A percentile compares a stretch with the other conserved stretches of the same genome.
Evolutionary conservation across 35 echinoderm and acorn worm genomes (phyloP).

Genomic region (Lytechinus pictus): DNA sequence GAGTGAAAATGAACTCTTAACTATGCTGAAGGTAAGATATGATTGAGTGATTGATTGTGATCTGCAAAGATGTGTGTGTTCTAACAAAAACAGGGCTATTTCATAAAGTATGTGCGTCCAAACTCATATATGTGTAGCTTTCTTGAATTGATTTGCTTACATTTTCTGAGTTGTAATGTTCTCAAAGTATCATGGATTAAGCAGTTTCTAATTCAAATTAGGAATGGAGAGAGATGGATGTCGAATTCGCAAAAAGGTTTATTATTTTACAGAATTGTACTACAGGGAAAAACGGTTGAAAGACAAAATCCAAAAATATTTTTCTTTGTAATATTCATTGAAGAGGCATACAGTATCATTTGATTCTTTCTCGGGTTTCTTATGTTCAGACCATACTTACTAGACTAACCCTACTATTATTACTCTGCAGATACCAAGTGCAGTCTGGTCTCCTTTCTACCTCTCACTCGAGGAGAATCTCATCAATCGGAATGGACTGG

Average conservation of each 20-base stretch:
- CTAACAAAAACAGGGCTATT: no score
- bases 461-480: slow-evolving; percentile 92
- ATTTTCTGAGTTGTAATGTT: background rate
- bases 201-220: background rate
- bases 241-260: no score
- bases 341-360: no score
- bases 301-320: no score
- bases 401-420: background rate
- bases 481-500: slow-evolving; percentile 86
- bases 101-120: no score
- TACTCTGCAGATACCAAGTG: slow-evolving; percentile 61
- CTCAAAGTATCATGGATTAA: background rate
- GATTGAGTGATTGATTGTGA: background rate
- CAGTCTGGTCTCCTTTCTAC: slow-evolving; percentile 90
- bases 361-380: no score
- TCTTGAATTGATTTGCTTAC: no score
- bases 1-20: slow-evolving; percentile 82
- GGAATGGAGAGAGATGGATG: background rate
- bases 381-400: no score
- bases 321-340: no score
- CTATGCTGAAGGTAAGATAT: slow-evolving; percentile 62
- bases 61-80: background rate
- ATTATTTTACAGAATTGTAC: no score
- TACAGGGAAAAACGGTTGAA: no score
- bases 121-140: no score